phyloP scores from a whole-genome alignment of 2,113 vertebrate genomes.

The Rhagologus leucostigma region DNA sequence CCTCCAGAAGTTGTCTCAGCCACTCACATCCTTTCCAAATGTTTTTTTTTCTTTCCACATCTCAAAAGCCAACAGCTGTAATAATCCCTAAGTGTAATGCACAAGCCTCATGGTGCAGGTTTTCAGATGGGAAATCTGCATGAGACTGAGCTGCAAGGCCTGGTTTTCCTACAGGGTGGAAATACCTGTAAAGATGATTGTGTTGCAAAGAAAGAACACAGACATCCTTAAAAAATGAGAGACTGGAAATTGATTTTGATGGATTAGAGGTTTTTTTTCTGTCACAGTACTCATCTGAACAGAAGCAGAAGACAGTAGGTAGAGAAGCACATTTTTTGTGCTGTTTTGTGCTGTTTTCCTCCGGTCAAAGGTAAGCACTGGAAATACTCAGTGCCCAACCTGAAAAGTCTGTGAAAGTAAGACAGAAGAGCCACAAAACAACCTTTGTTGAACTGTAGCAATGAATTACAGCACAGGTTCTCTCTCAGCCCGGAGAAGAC shows the following conservation, averaged over 20 bases:
- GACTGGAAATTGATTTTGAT: not conserved
- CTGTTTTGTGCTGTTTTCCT: not conserved
- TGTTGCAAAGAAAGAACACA: not conserved
- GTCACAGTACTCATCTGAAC: not conserved
- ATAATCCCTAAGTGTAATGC: not conserved
- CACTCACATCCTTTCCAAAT: not conserved
- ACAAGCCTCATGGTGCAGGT: not conserved
- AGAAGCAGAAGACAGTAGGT: not conserved
- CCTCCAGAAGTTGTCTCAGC: not conserved
- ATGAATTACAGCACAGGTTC: not conserved
- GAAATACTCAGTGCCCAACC: not conserved
- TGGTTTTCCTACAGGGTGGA: not conserved
- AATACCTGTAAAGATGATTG: not conserved
- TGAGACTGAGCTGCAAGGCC: not conserved
- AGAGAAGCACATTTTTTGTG: not conserved
- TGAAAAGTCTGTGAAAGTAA: not conserved
- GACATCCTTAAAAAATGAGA: not conserved
- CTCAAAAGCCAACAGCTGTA: not conserved
- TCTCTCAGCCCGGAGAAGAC: not conserved
- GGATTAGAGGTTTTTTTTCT: not conserved
- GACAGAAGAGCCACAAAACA: rapidly evolving
- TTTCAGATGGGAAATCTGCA: not conserved
- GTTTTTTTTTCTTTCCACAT: not conserved
- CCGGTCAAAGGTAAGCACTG: not conserved
- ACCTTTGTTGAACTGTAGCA: not conserved